These are phyloP conservation scores for Datnioides undecimradiatus DNA, from an alignment of 2,113 vertebrate genomes.

Conservation along the genomic window DNA sequence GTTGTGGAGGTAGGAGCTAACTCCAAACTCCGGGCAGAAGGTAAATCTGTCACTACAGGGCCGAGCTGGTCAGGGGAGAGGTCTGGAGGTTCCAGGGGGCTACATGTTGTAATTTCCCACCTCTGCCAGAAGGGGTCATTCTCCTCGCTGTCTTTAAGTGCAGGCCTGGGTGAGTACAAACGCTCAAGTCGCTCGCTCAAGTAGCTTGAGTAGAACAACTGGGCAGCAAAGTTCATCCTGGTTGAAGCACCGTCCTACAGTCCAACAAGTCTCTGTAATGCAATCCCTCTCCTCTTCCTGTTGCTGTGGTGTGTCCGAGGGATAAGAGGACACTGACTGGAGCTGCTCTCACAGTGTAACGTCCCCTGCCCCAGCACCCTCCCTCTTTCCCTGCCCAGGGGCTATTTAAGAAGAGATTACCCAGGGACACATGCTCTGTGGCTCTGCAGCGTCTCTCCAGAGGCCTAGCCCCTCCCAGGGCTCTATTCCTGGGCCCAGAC, in stretches of 20 bases:
- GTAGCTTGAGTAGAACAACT: conserved; percentile 88
- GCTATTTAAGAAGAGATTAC: conserved; percentile 84
- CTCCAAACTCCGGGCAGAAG: not conserved
- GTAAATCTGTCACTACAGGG: conserved; percentile 23
- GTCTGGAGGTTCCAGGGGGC: conserved; percentile 23
- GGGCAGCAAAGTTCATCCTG: conserved; percentile 92
- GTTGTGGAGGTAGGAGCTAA: not conserved
- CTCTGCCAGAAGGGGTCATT: conserved; percentile 96
- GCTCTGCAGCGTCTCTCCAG: conserved; percentile 52
- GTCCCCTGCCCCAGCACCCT: conserved; percentile 41
- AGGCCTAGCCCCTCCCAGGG: conserved; percentile 58
- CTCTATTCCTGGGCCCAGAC: conserved; percentile 82
- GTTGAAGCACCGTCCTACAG: conserved; percentile 21
- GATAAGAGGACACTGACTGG: conserved; percentile 55
- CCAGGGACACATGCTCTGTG: conserved; percentile 58
- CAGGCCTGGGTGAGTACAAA: conserved; percentile 72
- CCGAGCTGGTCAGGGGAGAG: conserved; percentile 5
- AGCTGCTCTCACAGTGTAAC: conserved; percentile 52
- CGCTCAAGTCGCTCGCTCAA: conserved; percentile 82
- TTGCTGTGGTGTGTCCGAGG: conserved; percentile 40
- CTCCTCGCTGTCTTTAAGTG: conserved; percentile 85
- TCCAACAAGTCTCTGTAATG: conserved; percentile 37
- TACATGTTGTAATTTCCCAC: conserved; percentile 83
- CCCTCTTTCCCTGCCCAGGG: conserved; percentile 34
- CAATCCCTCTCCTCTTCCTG: conserved; percentile 52